phyloP scores from a whole-genome alignment of 1,140 invertebrate species.

The Apocrypta bakeri region DNA sequence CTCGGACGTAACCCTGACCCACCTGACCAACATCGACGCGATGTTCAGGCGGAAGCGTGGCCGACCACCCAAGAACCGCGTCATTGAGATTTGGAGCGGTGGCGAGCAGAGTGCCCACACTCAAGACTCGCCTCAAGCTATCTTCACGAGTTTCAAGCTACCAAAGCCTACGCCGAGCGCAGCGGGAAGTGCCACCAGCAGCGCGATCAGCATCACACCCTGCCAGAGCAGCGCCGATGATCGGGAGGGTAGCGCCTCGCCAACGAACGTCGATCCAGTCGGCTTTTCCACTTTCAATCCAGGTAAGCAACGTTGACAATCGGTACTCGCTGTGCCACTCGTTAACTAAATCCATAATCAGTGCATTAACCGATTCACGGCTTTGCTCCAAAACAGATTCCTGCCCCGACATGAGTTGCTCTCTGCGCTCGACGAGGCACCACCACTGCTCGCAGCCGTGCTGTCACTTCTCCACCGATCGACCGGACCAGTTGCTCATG shows the following conservation, averaged over 20 bases:
- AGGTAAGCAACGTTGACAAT: too few species aligned
- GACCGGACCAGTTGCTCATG: conserved; percentile 80
- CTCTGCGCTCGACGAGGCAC: conserved; percentile 75
- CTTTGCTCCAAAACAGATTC: too few species aligned
- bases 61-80: conserved; percentile 91
- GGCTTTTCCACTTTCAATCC: conserved; percentile 72
- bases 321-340: too few species aligned
- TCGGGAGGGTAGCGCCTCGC: conserved; percentile 68
- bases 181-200: conserved; percentile 49
- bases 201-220: conserved; percentile 64
- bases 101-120: conserved; percentile 75
- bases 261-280: conserved; percentile 68
- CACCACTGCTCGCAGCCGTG: conserved; percentile 85
- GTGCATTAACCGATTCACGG: too few species aligned
- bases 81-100: conserved; percentile 92
- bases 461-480: conserved; percentile 81
- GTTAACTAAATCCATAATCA: too few species aligned
- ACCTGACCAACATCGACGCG: conserved; percentile 86
- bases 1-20: conserved; percentile 78
- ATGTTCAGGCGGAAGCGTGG: conserved; percentile 94
- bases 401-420: conserved; percentile 81
- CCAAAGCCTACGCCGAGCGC: conserved; percentile 79
- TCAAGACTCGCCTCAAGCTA: conserved; percentile 87
- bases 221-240: conserved; percentile 69
- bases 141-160: conserved; percentile 94